A percentile compares a stretch with the other conserved stretches of the same genome.
phyloP scores from a whole-genome alignment of 2,113 vertebrate genomes.

The Corythoichthys intestinalis region DNA sequence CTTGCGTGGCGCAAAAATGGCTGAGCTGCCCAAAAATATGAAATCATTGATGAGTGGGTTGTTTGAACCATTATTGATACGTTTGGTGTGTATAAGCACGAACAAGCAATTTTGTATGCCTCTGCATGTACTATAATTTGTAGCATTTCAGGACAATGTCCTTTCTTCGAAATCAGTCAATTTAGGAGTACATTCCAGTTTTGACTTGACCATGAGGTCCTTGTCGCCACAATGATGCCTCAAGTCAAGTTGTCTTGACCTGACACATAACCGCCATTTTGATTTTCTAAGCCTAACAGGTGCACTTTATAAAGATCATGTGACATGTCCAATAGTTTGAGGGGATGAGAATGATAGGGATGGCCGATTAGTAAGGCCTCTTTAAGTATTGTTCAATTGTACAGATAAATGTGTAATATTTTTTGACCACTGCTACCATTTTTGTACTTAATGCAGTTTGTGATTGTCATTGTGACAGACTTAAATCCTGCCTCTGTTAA shows the following conservation, averaged over 20 bases:
- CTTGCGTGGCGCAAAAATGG: constrained; percentile 6
- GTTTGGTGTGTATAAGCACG: constrained; percentile 3
- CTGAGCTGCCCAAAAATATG: constrained; percentile 5
- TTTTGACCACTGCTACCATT: constrained; percentile 83
- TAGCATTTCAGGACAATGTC: constrained; percentile 39
- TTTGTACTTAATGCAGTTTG: constrained; percentile 83
- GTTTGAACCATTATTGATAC: neutral
- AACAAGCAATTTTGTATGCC: constrained; percentile 31
- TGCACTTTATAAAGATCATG: constrained; percentile 73
- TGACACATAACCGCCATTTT: constrained; percentile 48
- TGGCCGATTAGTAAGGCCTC: constrained; percentile 44
- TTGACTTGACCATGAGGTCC: constrained; percentile 22
- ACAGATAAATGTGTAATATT: constrained; percentile 85
- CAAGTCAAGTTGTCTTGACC: constrained; percentile 48
- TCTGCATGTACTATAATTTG: constrained; percentile 55
- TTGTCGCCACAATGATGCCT: constrained; percentile 44
- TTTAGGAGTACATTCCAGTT: constrained; percentile 66
- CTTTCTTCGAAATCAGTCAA: constrained; percentile 44
- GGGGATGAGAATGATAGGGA: constrained; percentile 38
- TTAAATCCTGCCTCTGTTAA: constrained; percentile 76
- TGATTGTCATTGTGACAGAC: constrained; percentile 79
- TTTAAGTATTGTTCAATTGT: constrained; percentile 78
- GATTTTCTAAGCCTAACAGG: constrained; percentile 63
- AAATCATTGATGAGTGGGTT: neutral
- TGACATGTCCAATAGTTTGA: constrained; percentile 57